Base-by-base conservation (phyloP, 2,113 vertebrate species). In the Pygoscelis adeliae region DNA sequence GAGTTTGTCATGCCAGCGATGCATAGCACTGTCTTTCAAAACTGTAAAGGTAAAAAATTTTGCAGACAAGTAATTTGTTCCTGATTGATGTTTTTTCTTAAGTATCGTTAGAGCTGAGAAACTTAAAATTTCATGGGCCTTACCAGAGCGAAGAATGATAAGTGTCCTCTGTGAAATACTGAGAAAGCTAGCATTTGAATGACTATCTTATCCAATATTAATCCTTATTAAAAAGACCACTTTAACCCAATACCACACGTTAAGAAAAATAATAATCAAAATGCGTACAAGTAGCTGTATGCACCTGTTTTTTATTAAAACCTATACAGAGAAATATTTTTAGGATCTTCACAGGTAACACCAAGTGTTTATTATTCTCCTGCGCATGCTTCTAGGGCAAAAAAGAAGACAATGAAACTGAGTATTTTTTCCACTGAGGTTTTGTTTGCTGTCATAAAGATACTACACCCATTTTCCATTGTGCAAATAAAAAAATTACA, bases 121-220 rank as follows among this genome's bases (percentile, higher is more conserved):
- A 59, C 15, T 36, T 36, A 11, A 44, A 50, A 38, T 38, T 38
- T 34, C 25, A 50, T 6, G 10, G 18, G 17, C 14, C 20, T 84
- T 36, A 26, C 3, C 4, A 30, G 4, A 4, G 7, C 13, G 25
- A 14, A 50, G 8, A n/a, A 32, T 1, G 1, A 0, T 7, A n/a
- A 30, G 6, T 4, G 19, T 15, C 5, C 27, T 55, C 49, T 36
- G 14, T 38, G 26, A 88, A 69, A 71, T 5, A 87, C 9, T 42
- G 32, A 5, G 20, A 2, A 21, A 79, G 6, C 15, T 8, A 50
- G 7, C 20, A 8, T 7, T 52, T 55, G 14, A 55, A 11, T 10
- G 1, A 58, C 12, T 11, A 7, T 7, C 7, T 21, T 23, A n/a
- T 3, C 4, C 2, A 10, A 5, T 53, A 84, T 5, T 29, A 74